A percentile compares a stretch with the other conserved stretches of the same genome.
Evolutionary conservation across 2,888 invertebrate genomes (phyloP).

Genomic region (Boloria selene): DNA sequence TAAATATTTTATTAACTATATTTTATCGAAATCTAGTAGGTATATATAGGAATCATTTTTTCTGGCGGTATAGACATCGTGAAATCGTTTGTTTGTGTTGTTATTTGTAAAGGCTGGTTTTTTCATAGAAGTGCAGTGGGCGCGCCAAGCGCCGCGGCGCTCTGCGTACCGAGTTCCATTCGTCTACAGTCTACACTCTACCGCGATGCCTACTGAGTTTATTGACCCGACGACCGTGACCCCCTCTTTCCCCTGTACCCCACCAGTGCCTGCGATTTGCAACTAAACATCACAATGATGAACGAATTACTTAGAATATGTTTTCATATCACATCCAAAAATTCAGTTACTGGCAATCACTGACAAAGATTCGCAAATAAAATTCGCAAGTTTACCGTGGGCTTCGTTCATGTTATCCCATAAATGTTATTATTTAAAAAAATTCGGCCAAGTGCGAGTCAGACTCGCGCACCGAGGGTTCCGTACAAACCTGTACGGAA

Average conservation of each 20-base stretch:
- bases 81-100: slow-evolving; percentile 33
- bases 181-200: slow-evolving; percentile 48
- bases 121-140: slow-evolving; percentile 35
- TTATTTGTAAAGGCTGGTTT: slow-evolving; percentile 34
- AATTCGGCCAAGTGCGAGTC: too few relatives aligned
- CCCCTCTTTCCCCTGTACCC: slow-evolving; percentile 49
- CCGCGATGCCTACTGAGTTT: slow-evolving; percentile 57
- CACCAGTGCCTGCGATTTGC: slow-evolving; percentile 30
- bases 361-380: too few relatives aligned
- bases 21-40: not conserved
- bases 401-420: too few relatives aligned
- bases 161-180: slow-evolving; percentile 44
- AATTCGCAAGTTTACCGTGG: too few relatives aligned
- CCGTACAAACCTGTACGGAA: too few relatives aligned
- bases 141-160: slow-evolving; percentile 45
- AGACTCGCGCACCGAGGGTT: too few relatives aligned
- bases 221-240: slow-evolving; percentile 76
- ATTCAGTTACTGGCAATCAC: not conserved
- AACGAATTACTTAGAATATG: slow-evolving; percentile 24
- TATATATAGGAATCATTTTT: not conserved
- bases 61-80: slow-evolving; percentile 9
- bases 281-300: slow-evolving; percentile 23
- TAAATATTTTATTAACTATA: not conserved
- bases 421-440: too few relatives aligned
- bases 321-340: slow-evolving; percentile 11